phyloP scores from a whole-genome alignment of 2,797 vertebrate genomes.

The Sciaenops ocellatus region DNA sequence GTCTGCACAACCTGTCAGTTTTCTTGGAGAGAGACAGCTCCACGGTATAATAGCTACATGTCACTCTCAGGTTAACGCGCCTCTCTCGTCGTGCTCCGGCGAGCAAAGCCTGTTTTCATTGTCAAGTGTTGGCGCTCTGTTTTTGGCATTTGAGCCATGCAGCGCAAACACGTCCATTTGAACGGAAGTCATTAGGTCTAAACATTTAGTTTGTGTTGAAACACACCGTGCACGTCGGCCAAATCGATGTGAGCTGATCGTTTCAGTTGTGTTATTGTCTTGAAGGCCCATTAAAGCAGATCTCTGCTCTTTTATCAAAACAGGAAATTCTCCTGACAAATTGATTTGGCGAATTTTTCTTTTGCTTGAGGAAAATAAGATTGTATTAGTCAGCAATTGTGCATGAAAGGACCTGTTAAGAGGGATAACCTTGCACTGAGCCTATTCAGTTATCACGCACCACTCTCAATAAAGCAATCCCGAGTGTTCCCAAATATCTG shows the following conservation, averaged over 20 bases:
- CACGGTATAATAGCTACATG: conserved; percentile 52
- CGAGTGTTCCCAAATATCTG: background rate
- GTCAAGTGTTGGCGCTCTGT: conserved; percentile 49
- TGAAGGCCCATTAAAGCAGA: background rate
- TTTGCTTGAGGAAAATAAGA: background rate
- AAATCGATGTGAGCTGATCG: conserved; percentile 4
- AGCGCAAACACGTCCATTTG: conserved; percentile 22
- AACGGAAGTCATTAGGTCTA: conserved; percentile 19
- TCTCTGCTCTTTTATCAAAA: background rate
- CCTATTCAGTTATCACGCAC: conserved; percentile 11
- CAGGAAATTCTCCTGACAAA: background rate
- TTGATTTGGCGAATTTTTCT: background rate
- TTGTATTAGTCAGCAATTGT: background rate
- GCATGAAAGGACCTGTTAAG: background rate
- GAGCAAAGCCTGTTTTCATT: conserved; percentile 59
- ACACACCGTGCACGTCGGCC: conserved; percentile 1
- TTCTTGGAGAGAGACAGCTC: conserved; percentile 33
- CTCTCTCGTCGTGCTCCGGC: conserved; percentile 53
- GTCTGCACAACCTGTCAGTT: conserved; percentile 35
- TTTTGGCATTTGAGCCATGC: conserved; percentile 40
- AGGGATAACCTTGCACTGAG: conserved; percentile 15
- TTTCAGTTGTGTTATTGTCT: background rate
- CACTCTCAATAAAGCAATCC: background rate
- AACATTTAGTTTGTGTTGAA: conserved; percentile 34
- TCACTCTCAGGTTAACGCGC: conserved; percentile 65